Percentiles rank a stretch among this genome's conserved stretches.
Conservation (phyloP, 2,888 invertebrate genomes). For the Coronaproctus castanopsis region DNA sequence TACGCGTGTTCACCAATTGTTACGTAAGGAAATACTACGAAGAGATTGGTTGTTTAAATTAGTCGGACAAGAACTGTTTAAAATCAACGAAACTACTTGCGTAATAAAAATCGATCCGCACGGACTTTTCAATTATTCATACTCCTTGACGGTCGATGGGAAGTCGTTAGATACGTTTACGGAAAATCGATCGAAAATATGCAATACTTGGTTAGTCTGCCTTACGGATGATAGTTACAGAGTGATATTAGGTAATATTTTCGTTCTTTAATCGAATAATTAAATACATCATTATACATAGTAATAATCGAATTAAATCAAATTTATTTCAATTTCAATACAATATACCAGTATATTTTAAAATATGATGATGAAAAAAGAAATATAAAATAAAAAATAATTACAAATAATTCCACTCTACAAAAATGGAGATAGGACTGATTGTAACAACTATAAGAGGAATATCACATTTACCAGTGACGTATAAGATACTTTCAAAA, state of each 20-base stretch:
- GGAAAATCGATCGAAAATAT: slow-evolving; percentile 52
- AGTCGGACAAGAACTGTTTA: slow-evolving; percentile 64
- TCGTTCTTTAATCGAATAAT: slow-evolving; percentile 24
- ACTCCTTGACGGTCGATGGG: slow-evolving; percentile 61
- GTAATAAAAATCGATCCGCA: slow-evolving; percentile 36
- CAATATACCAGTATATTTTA: too few relatives aligned
- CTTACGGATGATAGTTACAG: slow-evolving; percentile 34
- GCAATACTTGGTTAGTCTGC: slow-evolving; percentile 50
- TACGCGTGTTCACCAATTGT: too few relatives aligned
- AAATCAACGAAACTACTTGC: slow-evolving; percentile 36
- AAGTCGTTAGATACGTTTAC: slow-evolving; percentile 58
- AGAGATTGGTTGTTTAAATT: slow-evolving; percentile 84
- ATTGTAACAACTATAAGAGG: too few relatives aligned
- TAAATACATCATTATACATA: neutral
- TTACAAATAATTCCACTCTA: too few relatives aligned
- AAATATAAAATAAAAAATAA: too few relatives aligned
- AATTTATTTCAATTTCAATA: too few relatives aligned
- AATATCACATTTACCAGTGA: too few relatives aligned
- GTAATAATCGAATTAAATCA: neutral
- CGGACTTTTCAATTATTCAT: slow-evolving; percentile 56
- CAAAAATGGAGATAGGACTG: too few relatives aligned
- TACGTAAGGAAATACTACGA: slow-evolving; percentile 49
- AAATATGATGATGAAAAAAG: too few relatives aligned
- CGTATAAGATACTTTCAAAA: too few relatives aligned
- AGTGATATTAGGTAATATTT: slow-evolving; percentile 43